Conservation (phyloP, 2,797 vertebrate species). For the Geotrypetes seraphini region DNA sequence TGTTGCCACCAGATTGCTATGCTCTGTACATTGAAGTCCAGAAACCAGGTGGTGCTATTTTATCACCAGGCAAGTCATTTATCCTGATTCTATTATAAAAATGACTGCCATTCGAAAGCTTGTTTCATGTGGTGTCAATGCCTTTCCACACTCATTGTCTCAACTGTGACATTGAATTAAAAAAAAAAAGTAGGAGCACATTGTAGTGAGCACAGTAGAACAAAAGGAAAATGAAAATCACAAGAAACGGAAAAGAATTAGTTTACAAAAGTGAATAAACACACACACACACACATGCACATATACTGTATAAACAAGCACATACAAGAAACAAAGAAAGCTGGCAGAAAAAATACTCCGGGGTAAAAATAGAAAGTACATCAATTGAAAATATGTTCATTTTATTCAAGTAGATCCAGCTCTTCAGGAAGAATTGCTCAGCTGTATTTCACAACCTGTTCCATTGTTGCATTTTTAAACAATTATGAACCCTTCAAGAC, state of each 20-base stretch:
- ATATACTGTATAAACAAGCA: too few species aligned
- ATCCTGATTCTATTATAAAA: not conserved
- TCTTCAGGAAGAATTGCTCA: slow-evolving; percentile 15
- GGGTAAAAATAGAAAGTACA: too few species aligned
- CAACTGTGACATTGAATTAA: not conserved
- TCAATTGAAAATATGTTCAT: slow-evolving; percentile 29
- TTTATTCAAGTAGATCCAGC: slow-evolving; percentile 18
- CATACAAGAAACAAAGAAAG: slow-evolving; percentile 20
- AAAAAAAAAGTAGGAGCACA: not conserved
- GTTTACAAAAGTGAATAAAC: not conserved
- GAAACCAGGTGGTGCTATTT: not conserved
- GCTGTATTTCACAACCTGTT: slow-evolving; percentile 10
- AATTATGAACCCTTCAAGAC: not conserved
- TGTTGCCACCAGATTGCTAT: slow-evolving; percentile 3
- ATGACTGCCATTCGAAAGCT: not conserved
- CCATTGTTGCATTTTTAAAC: slow-evolving; percentile 16
- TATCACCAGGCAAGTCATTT: not conserved
- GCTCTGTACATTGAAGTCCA: not conserved
- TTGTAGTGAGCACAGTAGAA: not conserved
- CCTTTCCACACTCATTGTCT: slow-evolving; percentile 10
- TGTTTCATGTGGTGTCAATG: slow-evolving; percentile 14
- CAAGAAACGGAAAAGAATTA: not conserved
- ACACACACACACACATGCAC: too few species aligned
- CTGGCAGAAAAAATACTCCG: not conserved
- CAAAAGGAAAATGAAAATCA: not conserved